Conservation (phyloP, 2,888 invertebrate genomes). For the Conchocele bisecta region DNA sequence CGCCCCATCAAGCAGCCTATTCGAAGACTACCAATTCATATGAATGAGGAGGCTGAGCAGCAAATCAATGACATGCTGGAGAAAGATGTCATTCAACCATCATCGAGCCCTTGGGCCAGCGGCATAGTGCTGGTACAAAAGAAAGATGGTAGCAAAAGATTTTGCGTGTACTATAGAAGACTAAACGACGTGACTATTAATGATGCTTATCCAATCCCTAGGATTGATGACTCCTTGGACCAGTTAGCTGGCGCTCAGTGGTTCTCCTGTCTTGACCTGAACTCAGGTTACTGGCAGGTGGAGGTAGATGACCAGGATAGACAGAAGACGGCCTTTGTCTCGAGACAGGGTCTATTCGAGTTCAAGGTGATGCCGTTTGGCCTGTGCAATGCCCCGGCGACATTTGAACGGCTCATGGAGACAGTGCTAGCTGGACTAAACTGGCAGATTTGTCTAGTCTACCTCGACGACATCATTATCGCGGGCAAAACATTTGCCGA, state of each 20-base stretch:
- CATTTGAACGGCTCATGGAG: slow-evolving; percentile 43
- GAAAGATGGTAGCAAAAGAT: slow-evolving; percentile 13
- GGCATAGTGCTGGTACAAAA: slow-evolving; percentile 27
- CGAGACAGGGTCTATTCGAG: not conserved
- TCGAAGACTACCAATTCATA: slow-evolving; percentile 30
- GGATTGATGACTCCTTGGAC: slow-evolving; percentile 16
- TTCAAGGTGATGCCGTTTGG: slow-evolving; percentile 1
- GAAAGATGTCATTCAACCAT: slow-evolving; percentile 31
- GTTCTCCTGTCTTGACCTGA: not conserved
- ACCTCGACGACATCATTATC: slow-evolving; percentile 38
- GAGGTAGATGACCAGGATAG: slow-evolving; percentile 2
- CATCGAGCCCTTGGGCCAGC: slow-evolving; percentile 22
- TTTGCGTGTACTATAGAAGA: slow-evolving; percentile 17
- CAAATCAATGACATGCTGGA: slow-evolving; percentile 5
- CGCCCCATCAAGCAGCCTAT: slow-evolving; percentile 44
- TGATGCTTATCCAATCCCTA: slow-evolving; percentile 18
- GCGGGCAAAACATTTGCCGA: slow-evolving; percentile 22
- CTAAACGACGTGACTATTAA: slow-evolving; percentile 25
- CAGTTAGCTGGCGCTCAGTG: slow-evolving; percentile 2
- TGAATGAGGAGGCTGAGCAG: not conserved
- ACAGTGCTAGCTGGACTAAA: slow-evolving; percentile 30
- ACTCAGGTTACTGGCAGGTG: not conserved
- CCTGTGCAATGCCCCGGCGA: slow-evolving; percentile 26
- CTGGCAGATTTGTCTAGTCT: slow-evolving; percentile 36
- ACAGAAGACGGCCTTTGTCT: slow-evolving; percentile 3